phyloP scores from a whole-genome alignment of 53 echinoderm and acorn worm species.

The Antedon mediterranea region DNA sequence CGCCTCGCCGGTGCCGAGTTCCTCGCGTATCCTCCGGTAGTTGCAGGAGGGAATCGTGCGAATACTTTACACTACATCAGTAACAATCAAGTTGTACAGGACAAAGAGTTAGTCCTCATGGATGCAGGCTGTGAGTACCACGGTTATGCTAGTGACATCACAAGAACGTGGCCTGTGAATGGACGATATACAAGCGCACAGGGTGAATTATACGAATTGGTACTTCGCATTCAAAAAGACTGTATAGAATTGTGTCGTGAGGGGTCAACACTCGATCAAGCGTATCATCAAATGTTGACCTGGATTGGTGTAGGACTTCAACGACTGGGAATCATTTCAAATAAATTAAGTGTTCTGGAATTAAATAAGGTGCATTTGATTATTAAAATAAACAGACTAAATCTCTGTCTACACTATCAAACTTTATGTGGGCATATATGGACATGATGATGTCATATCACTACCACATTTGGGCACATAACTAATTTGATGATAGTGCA shows the following conservation, averaged over 20 bases:
- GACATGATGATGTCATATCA: too few relatives aligned
- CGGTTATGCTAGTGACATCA: conserved; percentile 96
- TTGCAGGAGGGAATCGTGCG: conserved; percentile 87
- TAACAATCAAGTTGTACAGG: conserved; percentile 67
- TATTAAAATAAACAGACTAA: too few relatives aligned
- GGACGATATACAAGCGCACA: conserved; percentile 58
- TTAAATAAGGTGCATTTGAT: conserved; percentile 40
- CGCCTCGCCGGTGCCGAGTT: conserved; percentile 69
- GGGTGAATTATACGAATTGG: conserved; percentile 53
- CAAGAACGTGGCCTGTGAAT: conserved; percentile 90
- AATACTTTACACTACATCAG: conserved; percentile 91
- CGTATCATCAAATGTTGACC: conserved; percentile 66
- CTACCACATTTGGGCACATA: too few relatives aligned
- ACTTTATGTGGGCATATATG: too few relatives aligned
- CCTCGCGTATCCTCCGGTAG: conserved; percentile 92
- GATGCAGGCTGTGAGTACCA: conserved; percentile 98
- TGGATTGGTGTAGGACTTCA: conserved; percentile 52
- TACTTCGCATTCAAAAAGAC: conserved; percentile 61
- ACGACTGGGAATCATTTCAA: conserved; percentile 46
- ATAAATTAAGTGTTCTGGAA: conserved; percentile 31
- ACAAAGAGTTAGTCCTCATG: conserved; percentile 77
- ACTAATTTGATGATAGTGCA: too few relatives aligned
- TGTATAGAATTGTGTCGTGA: conserved; percentile 70
- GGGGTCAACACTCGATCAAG: conserved; percentile 69
- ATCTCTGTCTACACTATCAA: too few relatives aligned